phyloP scores from a whole-genome alignment of 2,888 invertebrate species.

The Steinernema hermaphroditum region DNA sequence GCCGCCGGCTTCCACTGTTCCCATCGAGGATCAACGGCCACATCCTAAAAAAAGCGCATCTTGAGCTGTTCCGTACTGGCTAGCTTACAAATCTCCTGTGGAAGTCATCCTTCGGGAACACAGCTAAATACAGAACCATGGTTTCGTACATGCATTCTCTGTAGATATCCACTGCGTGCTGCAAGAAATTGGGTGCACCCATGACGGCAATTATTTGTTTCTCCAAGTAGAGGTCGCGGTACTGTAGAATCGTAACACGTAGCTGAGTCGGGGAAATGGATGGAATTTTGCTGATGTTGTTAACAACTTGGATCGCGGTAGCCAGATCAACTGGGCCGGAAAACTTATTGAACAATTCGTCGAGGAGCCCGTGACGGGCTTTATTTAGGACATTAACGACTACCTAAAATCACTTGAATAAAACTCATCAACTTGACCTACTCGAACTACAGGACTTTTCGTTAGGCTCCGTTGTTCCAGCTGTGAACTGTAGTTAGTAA shows the following conservation, averaged over 20 bases:
- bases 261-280: conserved; percentile 62
- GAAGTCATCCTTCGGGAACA: conserved; percentile 62
- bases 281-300: conserved; percentile 65
- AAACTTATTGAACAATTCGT: conserved; percentile 65
- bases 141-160: conserved; percentile 65
- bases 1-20: conserved; percentile 62
- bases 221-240: conserved; percentile 63
- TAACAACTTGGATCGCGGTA: conserved; percentile 61
- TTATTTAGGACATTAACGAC: conserved; percentile 60
- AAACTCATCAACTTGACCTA: conserved; percentile 22
- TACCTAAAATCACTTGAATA: conserved; percentile 43
- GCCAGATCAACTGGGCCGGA: conserved; percentile 63
- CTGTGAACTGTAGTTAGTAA: conserved; percentile 60
- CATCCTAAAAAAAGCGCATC: too few species aligned
- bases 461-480: conserved; percentile 45
- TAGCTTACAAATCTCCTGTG: conserved; percentile 52
- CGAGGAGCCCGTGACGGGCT: conserved; percentile 58
- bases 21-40: conserved; percentile 60
- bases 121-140: conserved; percentile 63
- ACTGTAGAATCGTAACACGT: conserved; percentile 62
- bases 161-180: conserved; percentile 62
- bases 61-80: background rate
- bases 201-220: conserved; percentile 58
- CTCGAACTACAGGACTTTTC: conserved; percentile 46
- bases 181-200: conserved; percentile 58